Evolutionary conservation across 2,113 vertebrate genomes (phyloP).

Genomic region (Megaleporinus macrocephalus): DNA sequence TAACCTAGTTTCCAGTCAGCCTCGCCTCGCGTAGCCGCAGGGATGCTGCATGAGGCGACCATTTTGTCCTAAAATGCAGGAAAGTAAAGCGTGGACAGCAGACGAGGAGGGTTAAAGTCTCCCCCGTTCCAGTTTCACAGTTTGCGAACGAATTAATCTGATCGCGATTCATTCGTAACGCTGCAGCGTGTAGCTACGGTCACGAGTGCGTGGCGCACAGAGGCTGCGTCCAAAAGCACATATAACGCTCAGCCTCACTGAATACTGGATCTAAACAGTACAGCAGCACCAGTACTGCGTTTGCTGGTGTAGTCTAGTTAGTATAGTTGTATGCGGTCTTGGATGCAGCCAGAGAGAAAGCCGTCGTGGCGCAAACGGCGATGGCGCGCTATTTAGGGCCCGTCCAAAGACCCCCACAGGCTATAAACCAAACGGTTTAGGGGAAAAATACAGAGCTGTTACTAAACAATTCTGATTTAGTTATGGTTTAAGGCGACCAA

Average conservation of each 20-base stretch:
- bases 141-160: neutral
- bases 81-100: neutral
- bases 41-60: neutral
- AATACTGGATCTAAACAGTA: neutral
- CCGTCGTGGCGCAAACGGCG: neutral
- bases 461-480: no score
- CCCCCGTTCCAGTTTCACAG: no score
- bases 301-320: neutral
- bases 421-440: neutral
- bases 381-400: conserved; percentile 26
- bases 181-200: neutral
- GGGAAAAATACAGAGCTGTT: no score
- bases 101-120: neutral
- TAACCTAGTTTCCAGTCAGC: conserved; percentile 75
- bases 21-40: conserved; percentile 22
- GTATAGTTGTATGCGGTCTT: neutral
- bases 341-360: conserved; percentile 14
- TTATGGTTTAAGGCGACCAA: no score
- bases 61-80: neutral
- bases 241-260: neutral
- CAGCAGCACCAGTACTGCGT: no score
- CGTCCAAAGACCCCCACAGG: neutral
- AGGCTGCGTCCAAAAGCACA: conserved; percentile 3
- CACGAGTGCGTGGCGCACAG: conserved; percentile 31
- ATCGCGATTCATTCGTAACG: neutral